These are phyloP conservation scores for Parazoanthus atlanticus DNA, from an alignment of 92 coral and sea anemone species.

Conservation along the genomic window DNA sequence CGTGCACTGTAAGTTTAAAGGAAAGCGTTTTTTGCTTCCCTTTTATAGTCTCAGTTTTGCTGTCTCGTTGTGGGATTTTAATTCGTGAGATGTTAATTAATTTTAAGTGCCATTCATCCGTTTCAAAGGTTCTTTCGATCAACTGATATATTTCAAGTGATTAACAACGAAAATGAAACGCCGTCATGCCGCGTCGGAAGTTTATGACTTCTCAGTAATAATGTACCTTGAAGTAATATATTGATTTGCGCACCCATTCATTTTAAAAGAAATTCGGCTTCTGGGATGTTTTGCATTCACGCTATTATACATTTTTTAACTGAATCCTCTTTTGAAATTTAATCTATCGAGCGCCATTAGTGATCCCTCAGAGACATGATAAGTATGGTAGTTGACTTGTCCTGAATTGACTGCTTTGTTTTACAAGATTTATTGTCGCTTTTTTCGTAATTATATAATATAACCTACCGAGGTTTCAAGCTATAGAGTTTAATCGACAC, in stretches of 20 bases:
- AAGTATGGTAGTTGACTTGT: neutral
- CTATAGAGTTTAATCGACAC: neutral
- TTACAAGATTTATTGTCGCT: neutral
- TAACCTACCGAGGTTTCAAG: neutral
- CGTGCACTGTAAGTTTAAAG: constrained; percentile 80
- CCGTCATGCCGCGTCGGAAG: constrained; percentile 18
- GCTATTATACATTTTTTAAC: no score
- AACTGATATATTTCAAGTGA: constrained; percentile 16
- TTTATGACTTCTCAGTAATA: neutral
- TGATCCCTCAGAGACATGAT: neutral
- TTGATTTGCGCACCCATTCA: neutral
- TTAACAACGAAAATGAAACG: neutral
- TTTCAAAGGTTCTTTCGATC: constrained; percentile 19
- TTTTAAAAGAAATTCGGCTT: neutral
- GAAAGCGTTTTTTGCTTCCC: neutral
- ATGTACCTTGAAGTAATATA: neutral
- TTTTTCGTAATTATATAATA: neutral
- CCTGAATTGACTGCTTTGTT: neutral
- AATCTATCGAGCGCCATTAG: neutral
- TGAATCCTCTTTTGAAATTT: neutral
- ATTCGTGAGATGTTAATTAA: neutral
- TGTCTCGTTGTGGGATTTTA: constrained; percentile 20
- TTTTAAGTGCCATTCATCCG: neutral
- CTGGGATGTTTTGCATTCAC: neutral
- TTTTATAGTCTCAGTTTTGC: constrained; percentile 50